Evolutionary conservation across 1,140 invertebrate species (phyloP).

Genomic region (Lasioglossum albipes): DNA sequence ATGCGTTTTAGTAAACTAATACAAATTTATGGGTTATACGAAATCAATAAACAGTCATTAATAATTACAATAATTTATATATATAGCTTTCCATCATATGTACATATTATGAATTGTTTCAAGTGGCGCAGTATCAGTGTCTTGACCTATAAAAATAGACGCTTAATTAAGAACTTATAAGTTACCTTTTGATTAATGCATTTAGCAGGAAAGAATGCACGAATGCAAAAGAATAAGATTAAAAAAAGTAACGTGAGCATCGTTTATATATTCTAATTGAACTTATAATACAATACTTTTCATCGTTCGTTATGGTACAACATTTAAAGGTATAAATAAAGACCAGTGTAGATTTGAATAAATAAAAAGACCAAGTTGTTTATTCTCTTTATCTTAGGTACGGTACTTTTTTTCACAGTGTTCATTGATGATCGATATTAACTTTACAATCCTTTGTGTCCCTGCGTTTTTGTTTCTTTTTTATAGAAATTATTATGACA

Average conservation of each 20-base stretch:
- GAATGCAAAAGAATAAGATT: constrained; percentile 1
- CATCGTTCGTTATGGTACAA: constrained; percentile 1
- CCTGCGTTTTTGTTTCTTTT: constrained; percentile 35
- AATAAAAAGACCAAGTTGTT: constrained; percentile 75
- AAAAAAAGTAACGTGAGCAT: not conserved
- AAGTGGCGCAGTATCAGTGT: not conserved
- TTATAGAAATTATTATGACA: constrained; percentile 35
- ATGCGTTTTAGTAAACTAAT: not conserved
- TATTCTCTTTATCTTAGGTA: constrained; percentile 73
- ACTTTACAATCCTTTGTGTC: constrained; percentile 70
- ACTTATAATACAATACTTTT: constrained; percentile 29
- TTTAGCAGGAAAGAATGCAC: not conserved
- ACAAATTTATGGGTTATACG: not conserved
- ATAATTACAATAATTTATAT: constrained; percentile 1
- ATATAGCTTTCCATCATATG: not conserved
- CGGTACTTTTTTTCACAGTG: constrained; percentile 69
- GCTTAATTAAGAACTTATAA: constrained; percentile 1
- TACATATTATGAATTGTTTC: not conserved
- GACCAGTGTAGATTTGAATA: constrained; percentile 61
- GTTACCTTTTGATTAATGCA: not conserved
- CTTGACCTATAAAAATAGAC: not conserved
- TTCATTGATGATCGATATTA: constrained; percentile 67
- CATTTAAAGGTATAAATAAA: constrained; percentile 19
- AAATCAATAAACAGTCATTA: not conserved
- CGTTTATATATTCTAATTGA: constrained; percentile 4